These are phyloP conservation scores for Malachius bipustulatus DNA, from an alignment of 2,888 invertebrate species.

Conservation along the genomic window DNA sequence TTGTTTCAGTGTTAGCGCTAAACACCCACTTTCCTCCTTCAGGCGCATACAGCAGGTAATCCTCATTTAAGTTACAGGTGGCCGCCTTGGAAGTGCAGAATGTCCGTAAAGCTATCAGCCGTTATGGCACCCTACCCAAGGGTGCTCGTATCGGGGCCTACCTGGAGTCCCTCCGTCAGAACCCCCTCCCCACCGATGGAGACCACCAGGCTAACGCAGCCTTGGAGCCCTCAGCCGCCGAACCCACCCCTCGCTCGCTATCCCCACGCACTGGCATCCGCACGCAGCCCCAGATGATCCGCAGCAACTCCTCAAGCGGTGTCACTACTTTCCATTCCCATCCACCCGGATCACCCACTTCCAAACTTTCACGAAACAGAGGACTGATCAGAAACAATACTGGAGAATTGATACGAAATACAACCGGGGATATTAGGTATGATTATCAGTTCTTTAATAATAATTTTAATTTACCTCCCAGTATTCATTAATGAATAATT, in stretches of 20 bases:
- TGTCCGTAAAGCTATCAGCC: conserved; percentile 85
- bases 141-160: conserved; percentile 94
- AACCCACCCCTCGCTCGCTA: conserved; percentile 42
- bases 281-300: conserved; percentile 71
- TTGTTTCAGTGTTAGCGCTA: no score
- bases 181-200: conserved; percentile 44
- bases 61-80: conserved; percentile 62
- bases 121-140: conserved; percentile 94
- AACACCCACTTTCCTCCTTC: no score
- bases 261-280: conserved; percentile 55
- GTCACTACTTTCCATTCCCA: conserved; percentile 50
- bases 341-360: conserved; percentile 48
- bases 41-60: no score
- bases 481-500: no score
- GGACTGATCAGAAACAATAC: conserved; percentile 35
- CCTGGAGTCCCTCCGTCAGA: conserved; percentile 82
- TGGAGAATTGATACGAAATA: no score
- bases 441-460: no score
- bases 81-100: conserved; percentile 93
- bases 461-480: no score
- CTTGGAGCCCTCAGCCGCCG: conserved; percentile 18
- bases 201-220: conserved; percentile 24
- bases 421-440: conserved; percentile 16
- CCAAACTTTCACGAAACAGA: conserved; percentile 45
- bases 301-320: conserved; percentile 79